These are phyloP conservation scores for Lepidurus arcticus DNA, from an alignment of 1,140 invertebrate species.

Conservation along the genomic window DNA sequence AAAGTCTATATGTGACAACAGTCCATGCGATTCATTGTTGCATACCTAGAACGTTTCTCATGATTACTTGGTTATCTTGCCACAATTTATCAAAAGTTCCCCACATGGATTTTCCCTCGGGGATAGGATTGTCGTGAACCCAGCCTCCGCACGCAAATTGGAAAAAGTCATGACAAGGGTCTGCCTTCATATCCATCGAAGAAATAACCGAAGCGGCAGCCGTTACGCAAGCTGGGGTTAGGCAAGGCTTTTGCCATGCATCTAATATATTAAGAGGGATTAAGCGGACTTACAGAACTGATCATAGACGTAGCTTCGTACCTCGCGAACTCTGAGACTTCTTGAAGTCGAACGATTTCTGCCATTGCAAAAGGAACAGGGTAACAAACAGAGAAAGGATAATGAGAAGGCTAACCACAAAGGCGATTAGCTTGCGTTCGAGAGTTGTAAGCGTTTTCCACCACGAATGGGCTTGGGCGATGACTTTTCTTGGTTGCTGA, in stretches of 20 bases:
- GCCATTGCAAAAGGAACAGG: neutral
- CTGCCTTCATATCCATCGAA: slow-evolving; percentile 67
- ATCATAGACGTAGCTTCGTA: neutral
- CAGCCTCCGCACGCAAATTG: slow-evolving; percentile 88
- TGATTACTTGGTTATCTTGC: slow-evolving; percentile 84
- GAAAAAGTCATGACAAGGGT: slow-evolving; percentile 95
- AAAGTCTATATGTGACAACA: slow-evolving; percentile 28
- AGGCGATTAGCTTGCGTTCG: slow-evolving; percentile 25
- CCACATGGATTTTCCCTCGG: slow-evolving; percentile 75
- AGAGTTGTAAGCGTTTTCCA: slow-evolving; percentile 26
- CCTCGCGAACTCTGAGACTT: neutral
- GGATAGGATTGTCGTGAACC: slow-evolving; percentile 85
- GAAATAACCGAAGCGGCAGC: slow-evolving; percentile 77
- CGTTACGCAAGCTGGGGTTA: slow-evolving; percentile 76
- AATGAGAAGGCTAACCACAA: neutral
- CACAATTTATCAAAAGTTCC: slow-evolving; percentile 91
- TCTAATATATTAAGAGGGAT: slow-evolving; percentile 35
- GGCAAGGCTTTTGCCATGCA: slow-evolving; percentile 50
- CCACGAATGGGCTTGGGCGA: slow-evolving; percentile 1
- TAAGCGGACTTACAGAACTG: neutral
- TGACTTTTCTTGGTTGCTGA: slow-evolving; percentile 9
- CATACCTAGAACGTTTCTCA: slow-evolving; percentile 74
- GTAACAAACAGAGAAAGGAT: neutral
- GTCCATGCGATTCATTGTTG: neutral
- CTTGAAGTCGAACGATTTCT: neutral